These are phyloP conservation scores for Lampropteryx suffumata DNA, from an alignment of 2,888 invertebrate genomes.

Conservation along the genomic window DNA sequence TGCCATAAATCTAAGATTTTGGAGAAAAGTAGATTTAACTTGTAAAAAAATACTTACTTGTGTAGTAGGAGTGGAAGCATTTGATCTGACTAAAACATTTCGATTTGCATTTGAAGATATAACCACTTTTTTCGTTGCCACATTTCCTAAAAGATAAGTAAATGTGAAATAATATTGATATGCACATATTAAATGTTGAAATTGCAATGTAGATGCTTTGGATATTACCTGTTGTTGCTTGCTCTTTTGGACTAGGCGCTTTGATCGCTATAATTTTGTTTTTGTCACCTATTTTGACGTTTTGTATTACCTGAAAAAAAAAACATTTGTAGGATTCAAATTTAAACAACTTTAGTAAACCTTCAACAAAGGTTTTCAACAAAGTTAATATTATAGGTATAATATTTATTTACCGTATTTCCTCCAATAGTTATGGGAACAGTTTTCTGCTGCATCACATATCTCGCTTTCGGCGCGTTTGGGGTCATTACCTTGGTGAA, in stretches of 20 bases:
- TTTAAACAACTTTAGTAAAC: no score
- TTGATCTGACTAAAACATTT: constrained; percentile 61
- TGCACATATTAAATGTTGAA: no score
- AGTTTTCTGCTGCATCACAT: constrained; percentile 66
- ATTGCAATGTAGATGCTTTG: no score
- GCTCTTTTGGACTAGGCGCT: constrained; percentile 85
- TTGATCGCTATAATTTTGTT: constrained; percentile 82
- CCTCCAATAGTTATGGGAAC: constrained; percentile 54
- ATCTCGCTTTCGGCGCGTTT: constrained; percentile 42
- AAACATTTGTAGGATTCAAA: no score
- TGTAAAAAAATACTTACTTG: constrained; percentile 45
- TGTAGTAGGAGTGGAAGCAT: constrained; percentile 47
- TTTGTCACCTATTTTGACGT: constrained; percentile 58
- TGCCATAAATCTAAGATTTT: no score
- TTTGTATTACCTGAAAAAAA: constrained; percentile 63
- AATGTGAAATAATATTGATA: no score
- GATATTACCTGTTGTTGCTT: constrained; percentile 7
- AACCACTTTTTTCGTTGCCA: constrained; percentile 58
- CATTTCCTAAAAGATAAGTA: constrained; percentile 31
- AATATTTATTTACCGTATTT: constrained; percentile 51
- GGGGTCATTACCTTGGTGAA: constrained; percentile 56
- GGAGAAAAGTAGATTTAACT: no score
- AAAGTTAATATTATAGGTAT: no score
- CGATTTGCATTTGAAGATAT: constrained; percentile 55
- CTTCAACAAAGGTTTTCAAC: no score